A percentile compares a stretch with the other conserved stretches of the same genome.
Conservation (phyloP, 2,797 vertebrate genomes). For the Mycteria americana region DNA sequence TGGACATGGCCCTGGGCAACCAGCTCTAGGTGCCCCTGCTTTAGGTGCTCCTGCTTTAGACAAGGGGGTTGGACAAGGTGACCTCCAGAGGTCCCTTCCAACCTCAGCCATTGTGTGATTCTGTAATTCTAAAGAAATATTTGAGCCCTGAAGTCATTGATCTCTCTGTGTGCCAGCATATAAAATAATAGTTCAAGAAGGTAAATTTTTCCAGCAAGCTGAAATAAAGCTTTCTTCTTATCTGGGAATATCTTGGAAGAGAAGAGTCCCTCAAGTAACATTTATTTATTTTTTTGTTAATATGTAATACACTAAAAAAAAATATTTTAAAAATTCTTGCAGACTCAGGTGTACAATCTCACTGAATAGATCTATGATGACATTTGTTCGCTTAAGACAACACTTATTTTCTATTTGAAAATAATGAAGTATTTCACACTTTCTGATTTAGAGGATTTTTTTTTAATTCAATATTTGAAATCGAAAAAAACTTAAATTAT, state of each 20-base stretch:
- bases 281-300: neutral
- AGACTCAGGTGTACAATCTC: neutral
- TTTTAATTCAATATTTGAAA: neutral
- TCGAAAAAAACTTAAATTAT: rapidly evolving
- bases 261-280: neutral
- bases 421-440: neutral
- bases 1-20: neutral
- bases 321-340: neutral
- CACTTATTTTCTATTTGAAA: neutral
- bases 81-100: neutral
- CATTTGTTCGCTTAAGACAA: neutral
- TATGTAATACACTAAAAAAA: neutral
- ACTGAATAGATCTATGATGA: neutral
- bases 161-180: neutral
- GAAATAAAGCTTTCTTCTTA: neutral
- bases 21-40: neutral
- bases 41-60: neutral
- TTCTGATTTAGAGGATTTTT: neutral
- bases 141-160: neutral
- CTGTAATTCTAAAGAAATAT: neutral
- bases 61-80: neutral
- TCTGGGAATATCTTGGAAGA: neutral
- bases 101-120: neutral
- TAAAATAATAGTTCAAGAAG: neutral
- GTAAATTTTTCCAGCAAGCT: neutral